Base-by-base conservation (phyloP, 2,888 invertebrate species). In the Sphaerophoria taeniata region DNA sequence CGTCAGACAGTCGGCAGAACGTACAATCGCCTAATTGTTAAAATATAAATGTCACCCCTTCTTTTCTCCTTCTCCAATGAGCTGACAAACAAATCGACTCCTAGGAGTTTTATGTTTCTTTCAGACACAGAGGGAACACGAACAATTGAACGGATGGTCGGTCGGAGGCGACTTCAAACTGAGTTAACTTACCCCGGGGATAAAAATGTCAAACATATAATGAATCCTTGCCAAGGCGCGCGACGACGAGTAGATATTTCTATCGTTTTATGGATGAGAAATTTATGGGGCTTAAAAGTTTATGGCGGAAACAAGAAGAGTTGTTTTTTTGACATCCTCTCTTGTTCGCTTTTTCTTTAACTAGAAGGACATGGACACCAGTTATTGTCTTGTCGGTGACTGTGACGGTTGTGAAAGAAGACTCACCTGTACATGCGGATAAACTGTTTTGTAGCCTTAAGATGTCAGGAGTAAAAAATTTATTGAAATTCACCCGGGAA, bases 171-270 rank as follows among this genome's bases (percentile, higher is more conserved):
- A 67, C 51, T 51, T n/a, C 67, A n/a, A 55, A 33, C 39, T 61
- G 39, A 70, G 67, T n/a, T n/a, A n/a, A n/a, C n/a, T 65, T 73
- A 53, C 49, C 69, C 33, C 33, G 47, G 51, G 69, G 47, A 75
- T 75, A 63, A 56, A 39, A 76, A 70, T 74, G 75, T 80, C 75
- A 80, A 75, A 80, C 61, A 61, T 69, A 60, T 61, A 73, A 73
- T 79, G 67, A 79, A 73, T 45, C 61, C 61, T 74, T 53, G 43
- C 36, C 36, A 61, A 14, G 51, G 6, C n/a, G 51, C 36, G 36
- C 65, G 12, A 65, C 51, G 47, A 14, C 11, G 31, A 16, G 33
- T 14, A 34, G 63, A 53, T 67, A 39, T 71, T 34, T 72, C 60
- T 61, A 45, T 73, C 74, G 58, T 60, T 53, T 53, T 60, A 45